These are phyloP conservation scores for Bos indicus DNA, from an alignment of 2,113 vertebrate genomes.

Conservation along the genomic window DNA sequence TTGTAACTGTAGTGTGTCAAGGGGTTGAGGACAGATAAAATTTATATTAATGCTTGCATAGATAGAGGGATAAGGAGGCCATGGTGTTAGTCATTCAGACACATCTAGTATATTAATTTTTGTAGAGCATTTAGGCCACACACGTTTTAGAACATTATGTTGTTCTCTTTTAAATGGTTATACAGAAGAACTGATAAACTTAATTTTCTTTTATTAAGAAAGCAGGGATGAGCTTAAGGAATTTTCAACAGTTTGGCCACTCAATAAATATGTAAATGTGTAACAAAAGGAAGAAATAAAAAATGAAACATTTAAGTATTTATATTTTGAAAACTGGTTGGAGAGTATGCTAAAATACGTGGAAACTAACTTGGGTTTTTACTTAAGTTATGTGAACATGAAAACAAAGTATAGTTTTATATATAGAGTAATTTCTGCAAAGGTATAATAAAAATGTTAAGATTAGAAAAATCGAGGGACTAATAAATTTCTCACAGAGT, in stretches of 20 bases:
- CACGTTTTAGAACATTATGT: neutral
- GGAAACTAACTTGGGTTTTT: neutral
- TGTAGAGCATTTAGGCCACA: neutral
- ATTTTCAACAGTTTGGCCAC: neutral
- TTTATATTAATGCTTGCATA: neutral
- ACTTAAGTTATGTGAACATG: neutral
- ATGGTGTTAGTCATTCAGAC: neutral
- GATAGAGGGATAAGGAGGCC: neutral
- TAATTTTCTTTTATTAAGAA: neutral
- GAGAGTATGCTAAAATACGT: neutral
- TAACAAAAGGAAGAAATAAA: neutral
- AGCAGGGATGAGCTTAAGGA: neutral
- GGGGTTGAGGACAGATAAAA: neutral
- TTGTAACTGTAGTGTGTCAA: neutral
- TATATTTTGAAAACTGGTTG: neutral
- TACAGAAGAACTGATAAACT: neutral
- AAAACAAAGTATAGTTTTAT: neutral
- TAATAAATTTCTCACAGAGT: neutral
- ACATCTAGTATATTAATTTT: neutral
- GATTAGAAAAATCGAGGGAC: neutral
- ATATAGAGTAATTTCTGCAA: neutral
- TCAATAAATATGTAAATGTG: neutral
- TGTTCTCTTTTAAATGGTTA: slow-evolving; percentile 26
- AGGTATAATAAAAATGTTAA: neutral
- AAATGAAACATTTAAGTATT: neutral